These are phyloP conservation scores for Drosophila parthenogenetica DNA, from an alignment of 2,888 invertebrate species.

Conservation along the genomic window DNA sequence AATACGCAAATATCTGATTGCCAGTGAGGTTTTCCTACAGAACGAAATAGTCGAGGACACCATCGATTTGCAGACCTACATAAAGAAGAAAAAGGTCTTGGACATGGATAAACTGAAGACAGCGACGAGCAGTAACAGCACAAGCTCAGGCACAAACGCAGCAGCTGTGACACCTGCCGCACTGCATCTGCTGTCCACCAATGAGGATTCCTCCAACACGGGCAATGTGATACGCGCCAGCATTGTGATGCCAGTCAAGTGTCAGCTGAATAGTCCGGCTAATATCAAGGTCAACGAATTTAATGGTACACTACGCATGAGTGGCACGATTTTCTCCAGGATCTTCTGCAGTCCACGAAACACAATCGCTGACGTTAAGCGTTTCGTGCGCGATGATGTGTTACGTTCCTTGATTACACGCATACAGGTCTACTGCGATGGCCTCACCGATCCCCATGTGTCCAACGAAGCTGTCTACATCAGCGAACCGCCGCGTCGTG, in stretches of 20 bases:
- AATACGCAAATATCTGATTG: constrained; percentile 83
- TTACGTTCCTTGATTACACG: constrained; percentile 93
- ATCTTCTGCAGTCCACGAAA: constrained; percentile 93
- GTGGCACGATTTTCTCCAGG: constrained; percentile 85
- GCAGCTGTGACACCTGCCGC: constrained; percentile 22
- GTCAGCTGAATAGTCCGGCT: constrained; percentile 75
- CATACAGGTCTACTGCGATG: constrained; percentile 96
- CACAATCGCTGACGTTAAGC: constrained; percentile 89
- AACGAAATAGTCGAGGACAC: constrained; percentile 89
- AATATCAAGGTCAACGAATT: constrained; percentile 77
- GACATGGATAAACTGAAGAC: constrained; percentile 50
- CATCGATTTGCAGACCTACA: constrained; percentile 88
- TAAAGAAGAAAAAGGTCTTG: constrained; percentile 86
- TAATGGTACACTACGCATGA: constrained; percentile 81
- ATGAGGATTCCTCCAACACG: constrained; percentile 7
- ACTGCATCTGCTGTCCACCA: constrained; percentile 35
- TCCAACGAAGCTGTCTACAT: constrained; percentile 86
- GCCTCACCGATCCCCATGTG: constrained; percentile 87
- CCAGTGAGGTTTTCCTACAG: constrained; percentile 91
- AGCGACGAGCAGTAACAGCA: constrained; percentile 18
- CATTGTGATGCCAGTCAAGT: constrained; percentile 90
- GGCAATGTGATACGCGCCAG: constrained; percentile 85
- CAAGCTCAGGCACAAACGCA: constrained; percentile 16
- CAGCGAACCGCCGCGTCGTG: constrained; percentile 95
- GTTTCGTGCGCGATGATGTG: constrained; percentile 92